A percentile compares a stretch with the other conserved stretches of the same genome.
Evolutionary conservation across 2,113 vertebrate species (phyloP).

Genomic region (Cyprinodon variegatus): DNA sequence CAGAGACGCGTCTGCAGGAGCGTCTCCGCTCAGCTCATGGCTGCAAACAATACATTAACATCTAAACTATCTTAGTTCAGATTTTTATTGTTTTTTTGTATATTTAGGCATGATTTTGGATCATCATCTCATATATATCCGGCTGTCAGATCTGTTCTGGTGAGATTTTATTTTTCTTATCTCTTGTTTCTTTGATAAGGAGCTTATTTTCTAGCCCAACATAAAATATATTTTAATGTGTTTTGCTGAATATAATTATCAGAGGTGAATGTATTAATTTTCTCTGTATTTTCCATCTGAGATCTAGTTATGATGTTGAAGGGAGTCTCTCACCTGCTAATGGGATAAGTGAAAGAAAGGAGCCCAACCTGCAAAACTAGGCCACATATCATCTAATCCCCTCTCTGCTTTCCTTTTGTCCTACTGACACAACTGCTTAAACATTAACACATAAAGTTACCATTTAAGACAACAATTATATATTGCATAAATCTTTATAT

Average conservation of each 20-base stretch:
- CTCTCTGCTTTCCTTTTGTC: slow-evolving; percentile 4
- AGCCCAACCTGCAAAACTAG: slow-evolving; percentile 36
- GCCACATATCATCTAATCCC: slow-evolving; percentile 35
- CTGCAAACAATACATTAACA: too few relatives aligned
- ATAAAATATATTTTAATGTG: neutral
- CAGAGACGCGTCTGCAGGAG: neutral
- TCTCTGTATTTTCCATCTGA: neutral
- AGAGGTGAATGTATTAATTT: neutral
- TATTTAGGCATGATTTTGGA: neutral
- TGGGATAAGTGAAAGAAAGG: slow-evolving; percentile 34
- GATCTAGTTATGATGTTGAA: slow-evolving; percentile 19
- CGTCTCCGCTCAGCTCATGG: neutral
- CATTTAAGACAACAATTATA: neutral
- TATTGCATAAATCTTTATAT: neutral
- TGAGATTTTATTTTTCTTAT: slow-evolving; percentile 25
- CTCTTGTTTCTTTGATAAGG: slow-evolving; percentile 11
- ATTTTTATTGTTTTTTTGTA: neutral
- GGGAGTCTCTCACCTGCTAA: slow-evolving; percentile 38
- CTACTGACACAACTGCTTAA: neutral
- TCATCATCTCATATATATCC: neutral
- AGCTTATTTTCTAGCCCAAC: neutral
- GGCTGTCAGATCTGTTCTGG: slow-evolving; percentile 9
- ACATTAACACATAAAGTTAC: neutral
- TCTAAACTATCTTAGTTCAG: neutral
- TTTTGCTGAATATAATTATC: neutral